Base-by-base conservation (phyloP, 1,140 invertebrate genomes). In the Spodoptera frugiperda region DNA sequence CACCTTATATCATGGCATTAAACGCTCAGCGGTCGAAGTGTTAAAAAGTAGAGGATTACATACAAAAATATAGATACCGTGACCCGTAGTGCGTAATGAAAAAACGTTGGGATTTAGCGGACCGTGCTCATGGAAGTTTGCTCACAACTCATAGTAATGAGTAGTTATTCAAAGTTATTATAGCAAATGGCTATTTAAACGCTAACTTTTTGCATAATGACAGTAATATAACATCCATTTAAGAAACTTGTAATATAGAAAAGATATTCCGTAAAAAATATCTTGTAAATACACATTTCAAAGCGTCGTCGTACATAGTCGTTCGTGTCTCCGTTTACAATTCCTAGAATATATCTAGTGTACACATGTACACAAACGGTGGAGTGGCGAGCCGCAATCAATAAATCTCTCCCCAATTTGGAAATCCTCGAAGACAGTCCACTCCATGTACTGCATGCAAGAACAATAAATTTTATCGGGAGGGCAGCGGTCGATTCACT, bases 1-100 rank as follows among this genome's bases (percentile, higher is more conserved):
- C 11, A 48, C 61, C 30, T 76, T 67, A 76, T 67, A 76, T 76
- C 74, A 76, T 3, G 51, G 74, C 17, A 65, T 76, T 76, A 76
- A 44, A 21, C 33, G 61, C 61, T 76, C 30, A 53, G 57, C 25
- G 55, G 61, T 67, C 25, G 63, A 76, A 51, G 57, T 65, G 61
- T 55, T 76, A 67, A 76, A 76, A 76, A 75, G 48, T 51, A 30
- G 59, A 48, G 48, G 72, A 75, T 75, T 53, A 71, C 25, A 33
- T 48, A 25, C 55, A 55, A 46, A 72, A 44, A 72, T 73, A 73
- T 73, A 14, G 71, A 68, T 68, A 53, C 5, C 65, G 65, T 68
- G 14, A 67, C 39, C 14, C 8, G 15, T 15, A 0, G 46, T 46
- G 44, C 19, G 33, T 15, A 59, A 55, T 39, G 57, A 21, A 21